Percentiles rank a stretch among this genome's conserved stretches.
These are phyloP conservation scores for Bellardia bayeri DNA, from an alignment of 2,888 invertebrate genomes.

Conservation along the genomic window DNA sequence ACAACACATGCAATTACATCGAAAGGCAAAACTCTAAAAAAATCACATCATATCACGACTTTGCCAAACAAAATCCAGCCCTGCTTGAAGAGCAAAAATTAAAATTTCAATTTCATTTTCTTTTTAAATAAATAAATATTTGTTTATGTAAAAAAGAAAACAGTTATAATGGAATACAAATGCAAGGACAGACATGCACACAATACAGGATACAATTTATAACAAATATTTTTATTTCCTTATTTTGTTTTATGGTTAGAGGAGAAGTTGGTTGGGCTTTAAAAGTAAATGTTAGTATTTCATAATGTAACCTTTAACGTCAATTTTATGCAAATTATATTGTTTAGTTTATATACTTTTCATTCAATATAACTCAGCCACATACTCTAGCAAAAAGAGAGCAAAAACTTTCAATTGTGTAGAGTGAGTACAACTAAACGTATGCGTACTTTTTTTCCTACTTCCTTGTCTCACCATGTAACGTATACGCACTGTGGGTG, in stretches of 20 bases:
- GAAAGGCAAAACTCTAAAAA: constrained; percentile 71
- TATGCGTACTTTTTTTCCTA: constrained; percentile 57
- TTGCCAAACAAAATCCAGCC: background rate
- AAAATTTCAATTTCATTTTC: constrained; percentile 63
- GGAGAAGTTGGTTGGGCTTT: constrained; percentile 67
- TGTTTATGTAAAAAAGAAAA: constrained; percentile 59
- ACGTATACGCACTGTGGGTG: constrained; percentile 47
- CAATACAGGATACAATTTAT: constrained; percentile 43
- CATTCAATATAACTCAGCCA: constrained; percentile 42
- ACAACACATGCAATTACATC: constrained; percentile 76
- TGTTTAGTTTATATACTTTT: constrained; percentile 76
- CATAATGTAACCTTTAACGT: constrained; percentile 84
- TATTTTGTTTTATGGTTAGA: background rate
- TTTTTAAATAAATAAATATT: constrained; percentile 66
- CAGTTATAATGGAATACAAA: constrained; percentile 57
- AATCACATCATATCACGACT: background rate
- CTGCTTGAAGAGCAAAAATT: constrained; percentile 27
- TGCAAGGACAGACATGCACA: constrained; percentile 24
- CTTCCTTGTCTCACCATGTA: constrained; percentile 14
- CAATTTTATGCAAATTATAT: constrained; percentile 84
- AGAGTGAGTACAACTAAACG: constrained; percentile 41
- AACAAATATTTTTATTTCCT: constrained; percentile 42
- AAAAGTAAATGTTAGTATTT: constrained; percentile 82
- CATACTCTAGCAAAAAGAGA: background rate
- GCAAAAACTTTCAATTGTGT: background rate